Percentiles rank a stretch among this genome's conserved stretches.
These are phyloP conservation scores for Meteorus cinctellus DNA, from an alignment of 2,888 invertebrate genomes.

Conservation along the genomic window DNA sequence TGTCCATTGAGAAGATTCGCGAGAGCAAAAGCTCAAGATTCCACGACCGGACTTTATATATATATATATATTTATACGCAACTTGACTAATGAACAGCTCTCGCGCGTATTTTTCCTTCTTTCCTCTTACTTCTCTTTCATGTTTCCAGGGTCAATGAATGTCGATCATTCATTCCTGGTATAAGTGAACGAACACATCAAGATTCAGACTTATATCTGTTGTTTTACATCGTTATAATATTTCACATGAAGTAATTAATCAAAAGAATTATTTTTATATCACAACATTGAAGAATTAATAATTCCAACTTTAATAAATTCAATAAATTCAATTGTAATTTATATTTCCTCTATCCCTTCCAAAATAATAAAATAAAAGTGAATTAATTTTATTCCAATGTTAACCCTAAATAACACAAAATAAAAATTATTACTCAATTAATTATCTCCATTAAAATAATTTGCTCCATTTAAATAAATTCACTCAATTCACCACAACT, in stretches of 20 bases:
- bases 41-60: neutral
- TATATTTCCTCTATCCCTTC: neutral
- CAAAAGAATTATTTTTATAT: neutral
- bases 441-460: no score
- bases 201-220: neutral
- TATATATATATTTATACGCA: neutral
- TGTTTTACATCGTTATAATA: neutral
- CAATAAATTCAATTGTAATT: no score
- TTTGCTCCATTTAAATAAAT: no score
- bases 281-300: no score
- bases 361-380: no score
- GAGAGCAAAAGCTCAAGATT: constrained; percentile 8
- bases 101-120: neutral
- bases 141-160: constrained; percentile 50
- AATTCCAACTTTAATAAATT: no score
- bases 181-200: neutral
- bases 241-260: constrained; percentile 3
- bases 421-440: no score
- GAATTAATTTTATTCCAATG: no score
- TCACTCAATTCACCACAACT: no score
- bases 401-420: no score
- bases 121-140: neutral
- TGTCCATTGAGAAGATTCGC: constrained; percentile 41
- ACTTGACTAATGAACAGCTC: constrained; percentile 39
- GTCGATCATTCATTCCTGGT: constrained; percentile 51